Conservation (phyloP, 2,797 vertebrate species). For the Sebastes minor region DNA sequence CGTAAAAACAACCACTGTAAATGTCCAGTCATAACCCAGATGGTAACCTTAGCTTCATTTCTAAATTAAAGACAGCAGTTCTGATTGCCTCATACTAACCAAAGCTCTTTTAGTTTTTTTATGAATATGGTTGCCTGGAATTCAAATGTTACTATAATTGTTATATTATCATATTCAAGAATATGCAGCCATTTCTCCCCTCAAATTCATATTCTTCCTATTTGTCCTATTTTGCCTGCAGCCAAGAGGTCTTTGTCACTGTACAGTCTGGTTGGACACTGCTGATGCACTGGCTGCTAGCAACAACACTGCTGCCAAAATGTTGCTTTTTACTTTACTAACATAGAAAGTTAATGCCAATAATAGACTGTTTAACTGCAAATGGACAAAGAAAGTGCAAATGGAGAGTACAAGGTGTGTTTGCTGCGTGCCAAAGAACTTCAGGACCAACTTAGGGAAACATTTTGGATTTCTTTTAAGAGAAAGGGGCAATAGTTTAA, state of each 20-base stretch:
- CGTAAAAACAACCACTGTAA: neutral
- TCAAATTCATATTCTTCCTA: neutral
- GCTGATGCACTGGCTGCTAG: neutral
- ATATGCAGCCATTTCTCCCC: neutral
- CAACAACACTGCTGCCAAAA: neutral
- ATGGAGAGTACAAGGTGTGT: rapidly evolving
- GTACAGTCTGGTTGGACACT: neutral
- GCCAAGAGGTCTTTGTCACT: neutral
- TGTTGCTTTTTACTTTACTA: conserved; percentile 2
- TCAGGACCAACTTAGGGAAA: neutral
- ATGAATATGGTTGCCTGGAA: neutral
- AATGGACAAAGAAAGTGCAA: neutral
- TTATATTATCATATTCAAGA: neutral
- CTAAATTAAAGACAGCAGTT: conserved; percentile 2
- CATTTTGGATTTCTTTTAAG: neutral
- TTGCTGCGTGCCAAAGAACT: neutral
- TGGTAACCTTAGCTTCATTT: neutral
- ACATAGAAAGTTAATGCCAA: neutral
- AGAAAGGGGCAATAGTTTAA: neutral
- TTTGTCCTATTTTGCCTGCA: conserved; percentile 10
- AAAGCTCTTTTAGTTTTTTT: neutral
- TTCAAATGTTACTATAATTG: neutral
- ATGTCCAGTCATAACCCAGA: conserved; percentile 13
- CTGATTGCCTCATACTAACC: neutral
- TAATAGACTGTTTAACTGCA: neutral